phyloP scores from a whole-genome alignment of 2,113 vertebrate species.

The Hemibagrus wyckioides region DNA sequence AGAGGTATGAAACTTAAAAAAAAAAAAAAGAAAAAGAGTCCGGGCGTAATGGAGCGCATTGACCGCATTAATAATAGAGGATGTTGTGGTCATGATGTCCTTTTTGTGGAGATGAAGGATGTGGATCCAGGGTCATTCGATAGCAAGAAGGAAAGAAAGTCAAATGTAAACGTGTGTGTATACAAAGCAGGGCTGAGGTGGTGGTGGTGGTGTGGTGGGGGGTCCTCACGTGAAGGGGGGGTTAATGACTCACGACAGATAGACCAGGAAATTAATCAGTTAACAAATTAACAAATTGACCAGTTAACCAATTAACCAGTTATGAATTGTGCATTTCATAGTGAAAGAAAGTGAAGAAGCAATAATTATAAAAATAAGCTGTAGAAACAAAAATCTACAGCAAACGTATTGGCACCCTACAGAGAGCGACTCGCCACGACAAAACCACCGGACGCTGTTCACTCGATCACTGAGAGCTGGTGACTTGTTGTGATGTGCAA shows the following conservation, averaged over 20 bases:
- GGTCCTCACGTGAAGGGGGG: no score
- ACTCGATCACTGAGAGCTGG: no score
- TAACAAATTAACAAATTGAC: no score
- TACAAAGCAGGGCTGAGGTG: neutral
- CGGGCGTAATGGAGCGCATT: conserved; percentile 36
- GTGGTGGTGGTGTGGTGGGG: neutral
- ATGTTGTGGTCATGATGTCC: conserved; percentile 18
- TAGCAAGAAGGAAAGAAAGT: neutral
- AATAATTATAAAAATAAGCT: neutral
- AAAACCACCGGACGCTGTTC: no score
- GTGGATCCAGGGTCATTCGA: neutral
- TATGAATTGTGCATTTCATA: neutral
- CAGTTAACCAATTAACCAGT: no score
- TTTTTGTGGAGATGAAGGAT: conserved; percentile 19
- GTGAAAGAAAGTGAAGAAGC: neutral
- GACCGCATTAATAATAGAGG: conserved; percentile 39
- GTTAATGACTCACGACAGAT: no score
- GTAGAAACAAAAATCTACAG: no score
- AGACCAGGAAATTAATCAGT: no score
- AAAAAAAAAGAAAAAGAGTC: neutral
- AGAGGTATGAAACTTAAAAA: conserved; percentile 27
- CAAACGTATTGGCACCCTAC: neutral
- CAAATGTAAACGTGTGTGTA: neutral
- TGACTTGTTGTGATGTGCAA: no score
- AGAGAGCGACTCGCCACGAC: no score